A percentile compares a stretch with the other conserved stretches of the same genome.
phyloP scores from a whole-genome alignment of 2,797 vertebrate genomes.

The Centroberyx gerrardi region DNA sequence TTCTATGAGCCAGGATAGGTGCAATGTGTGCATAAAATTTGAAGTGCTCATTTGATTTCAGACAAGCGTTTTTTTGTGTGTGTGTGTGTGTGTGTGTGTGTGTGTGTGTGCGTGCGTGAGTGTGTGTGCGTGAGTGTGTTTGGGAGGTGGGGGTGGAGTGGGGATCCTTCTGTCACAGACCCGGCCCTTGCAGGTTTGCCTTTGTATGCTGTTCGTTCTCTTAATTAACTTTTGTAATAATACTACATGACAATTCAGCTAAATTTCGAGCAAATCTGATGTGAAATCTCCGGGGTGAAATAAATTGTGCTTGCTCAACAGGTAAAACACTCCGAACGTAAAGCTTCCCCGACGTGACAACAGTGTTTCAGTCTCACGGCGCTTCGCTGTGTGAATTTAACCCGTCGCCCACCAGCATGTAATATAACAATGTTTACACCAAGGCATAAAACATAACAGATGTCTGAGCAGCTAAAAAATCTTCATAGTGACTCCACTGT shows the following conservation, averaged over 20 bases:
- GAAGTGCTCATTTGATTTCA: constrained; percentile 6
- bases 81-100: neutral
- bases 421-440: neutral
- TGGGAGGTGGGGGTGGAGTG: constrained; percentile 2
- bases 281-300: constrained; percentile 15
- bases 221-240: constrained; percentile 41
- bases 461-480: neutral
- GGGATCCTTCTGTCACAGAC: constrained; percentile 23
- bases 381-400: neutral
- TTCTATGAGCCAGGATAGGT: constrained; percentile 10
- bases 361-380: neutral
- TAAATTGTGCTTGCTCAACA: constrained; percentile 31
- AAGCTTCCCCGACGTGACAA: neutral
- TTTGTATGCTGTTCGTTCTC: constrained; percentile 21
- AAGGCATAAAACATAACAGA: neutral
- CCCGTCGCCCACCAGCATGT: neutral
- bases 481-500: constrained; percentile 10
- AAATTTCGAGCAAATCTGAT: constrained; percentile 21
- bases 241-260: constrained; percentile 24
- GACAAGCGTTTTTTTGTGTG: neutral
- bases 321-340: neutral
- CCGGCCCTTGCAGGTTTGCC: constrained; percentile 5
- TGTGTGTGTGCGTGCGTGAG: no score
- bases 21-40: constrained; percentile 1
- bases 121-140: no score